These are phyloP conservation scores for Eudyptes chrysolophus DNA, from an alignment of 2,113 vertebrate species.

Conservation along the genomic window DNA sequence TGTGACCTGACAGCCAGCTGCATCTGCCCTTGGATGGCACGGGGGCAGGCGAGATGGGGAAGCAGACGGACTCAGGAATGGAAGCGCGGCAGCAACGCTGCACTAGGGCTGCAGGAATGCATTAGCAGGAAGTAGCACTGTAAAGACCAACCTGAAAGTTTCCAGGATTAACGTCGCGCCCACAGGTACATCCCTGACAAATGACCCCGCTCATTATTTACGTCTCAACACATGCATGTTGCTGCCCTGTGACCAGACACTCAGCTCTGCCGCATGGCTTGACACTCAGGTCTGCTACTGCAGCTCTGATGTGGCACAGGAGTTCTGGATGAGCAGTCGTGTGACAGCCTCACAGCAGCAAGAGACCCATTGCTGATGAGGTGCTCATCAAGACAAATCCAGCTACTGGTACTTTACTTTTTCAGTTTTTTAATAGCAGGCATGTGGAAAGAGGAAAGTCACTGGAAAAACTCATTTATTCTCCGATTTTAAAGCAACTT, in stretches of 20 bases:
- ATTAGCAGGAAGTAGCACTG: background rate
- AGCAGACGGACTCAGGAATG: background rate
- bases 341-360: background rate
- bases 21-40: background rate
- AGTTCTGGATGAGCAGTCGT: background rate
- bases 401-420: background rate
- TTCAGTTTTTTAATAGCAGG: background rate
- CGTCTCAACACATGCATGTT: rapidly evolving
- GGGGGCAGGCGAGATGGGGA: background rate
- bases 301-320: background rate
- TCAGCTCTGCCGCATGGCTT: background rate
- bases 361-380: background rate
- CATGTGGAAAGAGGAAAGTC: background rate
- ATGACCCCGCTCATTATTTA: background rate
- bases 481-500: background rate
- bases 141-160: background rate
- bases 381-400: background rate
- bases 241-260: background rate
- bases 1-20: background rate
- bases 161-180: background rate
- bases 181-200: background rate
- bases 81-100: background rate
- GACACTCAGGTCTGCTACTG: background rate
- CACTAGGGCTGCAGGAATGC: background rate
- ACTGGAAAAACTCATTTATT: background rate